phyloP scores from a whole-genome alignment of 1,140 invertebrate genomes.

The Drosophila bocqueti region DNA sequence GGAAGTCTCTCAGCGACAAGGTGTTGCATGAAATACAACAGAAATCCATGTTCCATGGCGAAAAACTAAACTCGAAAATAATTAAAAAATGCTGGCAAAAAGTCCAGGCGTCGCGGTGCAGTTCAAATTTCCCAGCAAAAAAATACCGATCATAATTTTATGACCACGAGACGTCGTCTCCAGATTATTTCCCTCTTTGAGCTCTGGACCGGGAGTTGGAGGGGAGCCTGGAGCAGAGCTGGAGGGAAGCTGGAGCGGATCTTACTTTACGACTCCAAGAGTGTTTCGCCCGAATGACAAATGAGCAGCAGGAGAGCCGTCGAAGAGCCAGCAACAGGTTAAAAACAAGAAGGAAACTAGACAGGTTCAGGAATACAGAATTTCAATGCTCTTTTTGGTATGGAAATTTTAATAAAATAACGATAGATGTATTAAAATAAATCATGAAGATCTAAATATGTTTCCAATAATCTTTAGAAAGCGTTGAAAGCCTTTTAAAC shows the following conservation, averaged over 20 bases:
- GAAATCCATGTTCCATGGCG: slow-evolving; percentile 69
- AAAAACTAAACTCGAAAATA: slow-evolving; percentile 73
- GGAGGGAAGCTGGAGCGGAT: slow-evolving; percentile 6
- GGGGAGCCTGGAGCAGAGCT: slow-evolving; percentile 7
- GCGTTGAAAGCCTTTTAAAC: no score
- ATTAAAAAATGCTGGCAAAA: slow-evolving; percentile 68
- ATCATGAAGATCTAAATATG: no score
- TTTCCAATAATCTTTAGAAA: no score
- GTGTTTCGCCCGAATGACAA: slow-evolving; percentile 82
- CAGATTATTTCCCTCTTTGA: slow-evolving; percentile 32
- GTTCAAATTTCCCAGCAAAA: slow-evolving; percentile 73
- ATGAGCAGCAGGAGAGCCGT: slow-evolving; percentile 63
- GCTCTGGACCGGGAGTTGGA: neutral
- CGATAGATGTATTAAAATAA: no score
- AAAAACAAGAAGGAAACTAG: neutral
- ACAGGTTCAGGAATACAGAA: neutral
- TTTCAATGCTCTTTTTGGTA: slow-evolving; percentile 8
- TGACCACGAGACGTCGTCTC: slow-evolving; percentile 40
- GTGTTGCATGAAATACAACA: slow-evolving; percentile 81
- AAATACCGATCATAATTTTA: slow-evolving; percentile 82
- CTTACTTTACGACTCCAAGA: slow-evolving; percentile 59
- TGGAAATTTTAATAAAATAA: neutral
- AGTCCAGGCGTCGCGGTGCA: slow-evolving; percentile 23
- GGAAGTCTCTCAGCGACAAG: slow-evolving; percentile 44
- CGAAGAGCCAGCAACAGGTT: slow-evolving; percentile 29